Conservation (phyloP, 1,140 invertebrate genomes). For the Megathymus violae region DNA sequence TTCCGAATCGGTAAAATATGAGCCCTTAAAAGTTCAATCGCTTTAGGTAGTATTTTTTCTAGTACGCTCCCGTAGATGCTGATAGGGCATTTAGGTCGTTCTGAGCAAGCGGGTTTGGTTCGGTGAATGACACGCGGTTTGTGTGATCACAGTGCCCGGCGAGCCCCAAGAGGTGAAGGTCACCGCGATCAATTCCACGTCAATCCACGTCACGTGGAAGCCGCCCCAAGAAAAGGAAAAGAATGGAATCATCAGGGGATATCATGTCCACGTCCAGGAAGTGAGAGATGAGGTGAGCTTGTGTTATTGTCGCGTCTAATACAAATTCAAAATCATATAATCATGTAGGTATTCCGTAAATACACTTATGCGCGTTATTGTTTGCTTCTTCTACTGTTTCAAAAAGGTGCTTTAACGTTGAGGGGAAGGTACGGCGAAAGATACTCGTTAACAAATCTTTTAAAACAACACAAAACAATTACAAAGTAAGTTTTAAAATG, state of each 20-base stretch:
- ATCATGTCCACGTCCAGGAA: constrained; percentile 98
- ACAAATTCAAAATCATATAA: no score
- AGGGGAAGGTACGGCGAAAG: no score
- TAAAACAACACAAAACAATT: no score
- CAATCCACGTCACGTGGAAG: constrained; percentile 96
- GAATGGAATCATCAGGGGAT: constrained; percentile 98
- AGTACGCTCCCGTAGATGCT: constrained; percentile 81
- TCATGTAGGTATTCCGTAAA: no score
- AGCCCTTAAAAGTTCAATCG: constrained; percentile 53
- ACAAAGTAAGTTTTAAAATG: no score
- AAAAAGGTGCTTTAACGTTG: no score
- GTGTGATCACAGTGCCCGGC: constrained; percentile 93
- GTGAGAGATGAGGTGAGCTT: constrained; percentile 91
- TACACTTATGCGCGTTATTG: no score
- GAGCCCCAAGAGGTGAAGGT: constrained; percentile 96
- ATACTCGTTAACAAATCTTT: no score
- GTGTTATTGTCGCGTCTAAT: no score
- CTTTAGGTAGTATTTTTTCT: constrained; percentile 75
- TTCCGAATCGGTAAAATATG: constrained; percentile 54
- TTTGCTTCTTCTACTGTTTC: no score
- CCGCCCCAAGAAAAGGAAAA: constrained; percentile 94
- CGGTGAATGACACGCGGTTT: constrained; percentile 47
- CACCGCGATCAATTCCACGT: constrained; percentile 94
- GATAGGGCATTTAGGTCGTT: constrained; percentile 80
- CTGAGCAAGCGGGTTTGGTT: constrained; percentile 40